Evolutionary conservation across 1,140 invertebrate species (phyloP).

Genomic region (Ceratitis capitata): DNA sequence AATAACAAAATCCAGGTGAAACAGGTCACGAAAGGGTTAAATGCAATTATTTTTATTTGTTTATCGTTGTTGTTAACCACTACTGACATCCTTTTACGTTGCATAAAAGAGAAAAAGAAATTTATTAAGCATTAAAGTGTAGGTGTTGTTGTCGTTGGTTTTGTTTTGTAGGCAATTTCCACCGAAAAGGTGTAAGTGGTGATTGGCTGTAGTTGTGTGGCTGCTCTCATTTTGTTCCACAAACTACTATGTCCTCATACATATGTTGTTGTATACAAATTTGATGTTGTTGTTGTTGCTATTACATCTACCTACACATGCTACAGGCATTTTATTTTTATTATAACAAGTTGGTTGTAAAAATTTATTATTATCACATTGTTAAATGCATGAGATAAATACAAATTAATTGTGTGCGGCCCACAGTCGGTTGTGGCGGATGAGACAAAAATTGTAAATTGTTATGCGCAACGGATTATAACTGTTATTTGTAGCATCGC

Average conservation of each 20-base stretch:
- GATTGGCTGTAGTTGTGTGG: neutral
- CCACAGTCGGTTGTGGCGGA: too few relatives aligned
- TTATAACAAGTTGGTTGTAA: slow-evolving; percentile 32
- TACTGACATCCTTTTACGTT: slow-evolving; percentile 23
- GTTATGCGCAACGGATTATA: neutral
- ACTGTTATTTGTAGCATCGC: neutral
- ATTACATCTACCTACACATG: neutral
- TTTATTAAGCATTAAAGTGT: neutral
- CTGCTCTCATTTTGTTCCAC: neutral
- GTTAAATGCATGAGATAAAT: slow-evolving; percentile 32
- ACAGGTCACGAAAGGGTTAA: slow-evolving; percentile 22
- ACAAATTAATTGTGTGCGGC: slow-evolving; percentile 25
- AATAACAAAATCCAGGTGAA: neutral
- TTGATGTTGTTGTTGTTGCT: slow-evolving; percentile 4
- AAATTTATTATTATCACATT: slow-evolving; percentile 38
- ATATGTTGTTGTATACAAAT: neutral
- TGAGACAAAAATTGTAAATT: neutral
- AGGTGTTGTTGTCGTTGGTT: neutral
- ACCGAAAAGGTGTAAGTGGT: neutral
- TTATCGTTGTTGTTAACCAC: slow-evolving; percentile 23
- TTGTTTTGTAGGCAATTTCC: neutral
- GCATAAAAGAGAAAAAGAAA: too few relatives aligned
- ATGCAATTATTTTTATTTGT: slow-evolving; percentile 41
- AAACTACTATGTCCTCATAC: neutral
- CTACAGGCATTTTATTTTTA: slow-evolving; percentile 35